These are phyloP conservation scores for Pelagia noctiluca DNA, from an alignment of 30 jellyfish, hydroid and myxozoan genomes.

Conservation along the genomic window DNA sequence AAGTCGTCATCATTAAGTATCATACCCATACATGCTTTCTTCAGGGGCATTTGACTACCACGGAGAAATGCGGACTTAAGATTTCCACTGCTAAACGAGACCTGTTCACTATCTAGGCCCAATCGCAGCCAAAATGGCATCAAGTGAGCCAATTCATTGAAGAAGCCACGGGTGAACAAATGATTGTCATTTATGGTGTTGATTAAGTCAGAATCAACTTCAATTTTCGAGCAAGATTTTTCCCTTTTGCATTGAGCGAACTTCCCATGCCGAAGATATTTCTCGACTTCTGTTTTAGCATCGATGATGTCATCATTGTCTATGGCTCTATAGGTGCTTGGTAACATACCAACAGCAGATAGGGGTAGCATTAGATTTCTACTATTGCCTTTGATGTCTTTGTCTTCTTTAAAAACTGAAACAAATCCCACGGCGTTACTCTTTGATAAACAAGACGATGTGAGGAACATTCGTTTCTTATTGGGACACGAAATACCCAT, in stretches of 20 bases:
- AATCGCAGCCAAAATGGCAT: slow-evolving; percentile 26
- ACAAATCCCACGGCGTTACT: background rate
- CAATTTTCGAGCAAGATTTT: background rate
- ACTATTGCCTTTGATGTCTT: background rate
- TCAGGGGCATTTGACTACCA: background rate
- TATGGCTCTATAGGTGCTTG: background rate
- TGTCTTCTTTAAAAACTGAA: background rate
- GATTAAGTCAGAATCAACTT: background rate
- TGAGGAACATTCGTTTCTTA: background rate
- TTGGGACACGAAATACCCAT: background rate
- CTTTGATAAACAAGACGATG: background rate
- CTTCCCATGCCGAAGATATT: slow-evolving; percentile 13
- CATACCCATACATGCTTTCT: background rate
- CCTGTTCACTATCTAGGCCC: background rate
- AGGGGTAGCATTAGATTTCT: background rate
- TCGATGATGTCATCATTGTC: background rate
- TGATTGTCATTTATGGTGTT: background rate
- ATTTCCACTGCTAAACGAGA: slow-evolving; percentile 4
- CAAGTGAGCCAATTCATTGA: background rate
- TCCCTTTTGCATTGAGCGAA: background rate
- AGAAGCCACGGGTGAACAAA: slow-evolving; percentile 7
- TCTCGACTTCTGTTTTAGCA: background rate
- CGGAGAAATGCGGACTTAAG: slow-evolving; percentile 3
- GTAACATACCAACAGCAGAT: slow-evolving; percentile 14
- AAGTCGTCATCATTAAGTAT: background rate